Percentiles rank a stretch among this genome's conserved stretches.
Evolutionary conservation across 2,797 vertebrate species (phyloP).

Genomic region (Sebastes diploproa): DNA sequence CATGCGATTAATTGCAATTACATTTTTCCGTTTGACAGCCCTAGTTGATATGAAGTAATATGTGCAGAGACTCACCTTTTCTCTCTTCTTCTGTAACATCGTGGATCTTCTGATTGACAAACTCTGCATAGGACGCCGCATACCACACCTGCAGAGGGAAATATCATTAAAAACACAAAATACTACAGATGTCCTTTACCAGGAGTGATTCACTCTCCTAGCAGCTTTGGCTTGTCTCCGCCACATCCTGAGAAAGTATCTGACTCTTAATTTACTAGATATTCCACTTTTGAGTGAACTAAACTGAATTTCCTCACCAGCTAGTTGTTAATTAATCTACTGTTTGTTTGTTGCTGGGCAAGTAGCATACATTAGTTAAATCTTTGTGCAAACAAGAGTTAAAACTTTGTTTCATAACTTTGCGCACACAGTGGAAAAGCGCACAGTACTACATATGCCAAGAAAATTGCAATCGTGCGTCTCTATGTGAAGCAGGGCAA

Average conservation of each 20-base stretch:
- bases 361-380: background rate
- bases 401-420: background rate
- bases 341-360: background rate
- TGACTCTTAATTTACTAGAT: background rate
- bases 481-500: background rate
- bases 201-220: background rate
- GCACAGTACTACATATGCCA: background rate
- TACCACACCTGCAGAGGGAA: constrained; percentile 91
- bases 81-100: constrained; percentile 97
- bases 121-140: constrained; percentile 95
- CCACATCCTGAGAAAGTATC: background rate
- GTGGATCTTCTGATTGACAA: constrained; percentile 95
- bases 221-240: background rate
- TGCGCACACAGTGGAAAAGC: background rate
- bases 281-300: background rate
- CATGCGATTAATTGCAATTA: too few relatives aligned
- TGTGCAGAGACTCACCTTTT: constrained; percentile 84
- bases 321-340: background rate
- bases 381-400: background rate
- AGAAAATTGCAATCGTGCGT: background rate
- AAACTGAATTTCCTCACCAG: background rate
- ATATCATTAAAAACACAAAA: background rate
- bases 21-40: fast-evolving
- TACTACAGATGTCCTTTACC: background rate
- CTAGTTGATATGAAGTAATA: background rate